Conservation (phyloP, 2,888 invertebrate genomes). For the Zhuqinia jingwanae region DNA sequence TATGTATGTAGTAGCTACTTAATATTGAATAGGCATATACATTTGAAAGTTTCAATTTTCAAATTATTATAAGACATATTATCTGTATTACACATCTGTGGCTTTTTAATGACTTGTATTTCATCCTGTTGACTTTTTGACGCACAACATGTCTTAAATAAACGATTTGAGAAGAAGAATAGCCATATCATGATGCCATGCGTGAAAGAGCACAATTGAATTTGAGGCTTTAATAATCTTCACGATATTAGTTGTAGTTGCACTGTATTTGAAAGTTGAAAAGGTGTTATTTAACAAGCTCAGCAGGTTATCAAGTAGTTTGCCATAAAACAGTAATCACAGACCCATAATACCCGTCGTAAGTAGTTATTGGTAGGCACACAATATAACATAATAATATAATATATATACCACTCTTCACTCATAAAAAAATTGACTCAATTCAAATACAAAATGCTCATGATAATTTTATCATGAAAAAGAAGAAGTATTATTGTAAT, state of each 20-base stretch:
- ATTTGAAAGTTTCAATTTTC: no score
- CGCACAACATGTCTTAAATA: not conserved
- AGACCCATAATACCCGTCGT: not conserved
- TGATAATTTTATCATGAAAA: no score
- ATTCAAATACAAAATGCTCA: no score
- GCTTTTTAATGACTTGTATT: not conserved
- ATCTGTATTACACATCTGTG: no score
- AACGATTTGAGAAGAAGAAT: no score
- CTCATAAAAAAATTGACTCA: no score
- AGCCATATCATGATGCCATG: not conserved
- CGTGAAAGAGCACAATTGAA: not conserved
- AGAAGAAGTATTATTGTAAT: no score
- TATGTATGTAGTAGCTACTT: no score
- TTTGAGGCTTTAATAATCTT: not conserved
- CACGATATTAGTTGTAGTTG: constrained; percentile 6
- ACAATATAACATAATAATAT: no score
- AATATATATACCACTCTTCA: no score
- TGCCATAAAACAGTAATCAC: constrained; percentile 40
- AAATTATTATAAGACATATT: no score
- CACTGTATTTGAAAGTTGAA: not conserved
- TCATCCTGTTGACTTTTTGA: not conserved
- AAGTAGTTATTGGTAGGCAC: not conserved
- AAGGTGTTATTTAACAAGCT: constrained; percentile 36
- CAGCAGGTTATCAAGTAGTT: constrained; percentile 27
- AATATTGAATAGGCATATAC: no score